Evolutionary conservation across 2,113 vertebrate species (phyloP).

Genomic region (Taxidea taxus): DNA sequence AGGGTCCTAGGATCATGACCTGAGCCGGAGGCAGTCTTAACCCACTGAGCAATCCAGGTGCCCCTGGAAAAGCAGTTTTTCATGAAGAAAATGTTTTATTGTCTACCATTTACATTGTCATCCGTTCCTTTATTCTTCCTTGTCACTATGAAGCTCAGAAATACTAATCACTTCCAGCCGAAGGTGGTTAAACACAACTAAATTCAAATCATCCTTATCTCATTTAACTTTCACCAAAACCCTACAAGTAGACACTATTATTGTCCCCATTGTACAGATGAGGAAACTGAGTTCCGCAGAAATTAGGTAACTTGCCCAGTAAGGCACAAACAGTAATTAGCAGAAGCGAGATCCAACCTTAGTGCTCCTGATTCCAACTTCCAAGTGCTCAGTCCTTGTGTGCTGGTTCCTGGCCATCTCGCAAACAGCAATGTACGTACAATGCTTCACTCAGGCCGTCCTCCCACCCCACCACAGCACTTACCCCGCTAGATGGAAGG

Average conservation of each 20-base stretch:
- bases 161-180: neutral
- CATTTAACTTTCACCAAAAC: neutral
- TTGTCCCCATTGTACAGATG: neutral
- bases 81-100: neutral
- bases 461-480: no score
- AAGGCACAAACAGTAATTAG: neutral
- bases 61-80: neutral
- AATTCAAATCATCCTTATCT: neutral
- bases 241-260: neutral
- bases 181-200: neutral
- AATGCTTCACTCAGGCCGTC: neutral
- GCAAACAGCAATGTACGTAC: accelerated
- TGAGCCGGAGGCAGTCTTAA: no score
- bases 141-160: neutral
- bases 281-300: neutral
- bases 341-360: neutral
- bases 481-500: neutral
- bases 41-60: no score
- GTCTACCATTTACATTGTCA: neutral
- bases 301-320: neutral
- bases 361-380: neutral
- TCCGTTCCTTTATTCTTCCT: neutral
- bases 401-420: neutral
- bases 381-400: neutral
- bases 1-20: no score